phyloP scores from a whole-genome alignment of 1,140 invertebrate species.

The Zaprionus nigranus region DNA sequence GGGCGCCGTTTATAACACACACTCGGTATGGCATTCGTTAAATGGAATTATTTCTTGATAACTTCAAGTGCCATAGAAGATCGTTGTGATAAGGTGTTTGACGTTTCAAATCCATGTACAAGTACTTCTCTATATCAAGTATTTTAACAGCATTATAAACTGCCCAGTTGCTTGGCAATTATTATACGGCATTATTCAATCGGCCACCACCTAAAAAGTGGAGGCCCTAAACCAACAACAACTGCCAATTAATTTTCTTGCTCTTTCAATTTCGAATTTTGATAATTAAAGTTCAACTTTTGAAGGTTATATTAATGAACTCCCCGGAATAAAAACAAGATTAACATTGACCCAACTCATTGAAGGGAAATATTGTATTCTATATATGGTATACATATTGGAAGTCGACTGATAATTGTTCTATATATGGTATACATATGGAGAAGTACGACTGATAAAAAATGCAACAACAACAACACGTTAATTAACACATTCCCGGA shows the following conservation, averaged over 20 bases:
- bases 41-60: conserved; percentile 62
- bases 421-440: not conserved
- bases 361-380: not conserved
- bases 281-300: conserved; percentile 28
- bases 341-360: conserved; percentile 54
- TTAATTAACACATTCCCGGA: conserved; percentile 34
- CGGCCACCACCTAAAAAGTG: conserved; percentile 4
- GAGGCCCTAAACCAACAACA: conserved; percentile 8
- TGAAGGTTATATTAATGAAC: conserved; percentile 58
- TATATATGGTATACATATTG: not conserved
- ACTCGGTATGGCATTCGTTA: conserved; percentile 54
- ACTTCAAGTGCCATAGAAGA: conserved; percentile 58
- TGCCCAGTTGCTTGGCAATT: conserved; percentile 35
- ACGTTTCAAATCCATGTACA: conserved; percentile 18
- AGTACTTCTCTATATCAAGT: conserved; percentile 49
- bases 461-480: conserved; percentile 29
- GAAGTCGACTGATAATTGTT: too few species aligned
- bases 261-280: conserved; percentile 25
- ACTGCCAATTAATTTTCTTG: conserved; percentile 20
- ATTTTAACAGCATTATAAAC: conserved; percentile 22
- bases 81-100: conserved; percentile 48
- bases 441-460: conserved; percentile 5
- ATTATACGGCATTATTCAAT: not conserved
- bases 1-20: conserved; percentile 40
- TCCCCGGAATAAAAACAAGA: conserved; percentile 15